A percentile compares a stretch with the other conserved stretches of the same genome.
These are phyloP conservation scores for Selene dorsalis DNA, from an alignment of 2,797 vertebrate species.

Conservation along the genomic window DNA sequence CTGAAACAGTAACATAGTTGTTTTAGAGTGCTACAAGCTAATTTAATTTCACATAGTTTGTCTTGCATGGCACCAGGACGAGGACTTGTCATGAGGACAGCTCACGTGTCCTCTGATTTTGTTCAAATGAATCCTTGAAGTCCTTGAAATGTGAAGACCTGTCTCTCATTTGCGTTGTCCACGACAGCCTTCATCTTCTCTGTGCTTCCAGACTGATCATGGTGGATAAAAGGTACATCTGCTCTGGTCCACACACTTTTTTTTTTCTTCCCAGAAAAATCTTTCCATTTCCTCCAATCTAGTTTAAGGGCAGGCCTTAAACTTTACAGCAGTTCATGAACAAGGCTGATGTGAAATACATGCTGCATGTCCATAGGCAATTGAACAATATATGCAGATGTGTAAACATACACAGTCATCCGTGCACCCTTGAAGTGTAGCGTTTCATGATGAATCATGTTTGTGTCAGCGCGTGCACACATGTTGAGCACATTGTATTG, in stretches of 20 bases:
- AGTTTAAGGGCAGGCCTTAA: neutral
- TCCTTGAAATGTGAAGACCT: neutral
- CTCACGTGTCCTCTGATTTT: neutral
- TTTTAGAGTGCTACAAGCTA: neutral
- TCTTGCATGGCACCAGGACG: neutral
- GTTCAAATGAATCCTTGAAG: neutral
- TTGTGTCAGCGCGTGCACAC: slow-evolving; percentile 43
- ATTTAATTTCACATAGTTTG: neutral
- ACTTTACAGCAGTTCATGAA: slow-evolving; percentile 4
- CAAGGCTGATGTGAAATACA: slow-evolving; percentile 42
- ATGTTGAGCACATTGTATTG: slow-evolving; percentile 55
- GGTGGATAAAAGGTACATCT: slow-evolving; percentile 1
- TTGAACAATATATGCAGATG: slow-evolving; percentile 29
- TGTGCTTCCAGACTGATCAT: neutral
- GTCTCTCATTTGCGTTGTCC: neutral
- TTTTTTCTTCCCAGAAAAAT: neutral
- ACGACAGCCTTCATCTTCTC: neutral
- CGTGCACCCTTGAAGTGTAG: slow-evolving; percentile 26
- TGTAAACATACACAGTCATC: slow-evolving; percentile 26
- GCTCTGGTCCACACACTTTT: neutral
- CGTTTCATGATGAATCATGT: slow-evolving; percentile 52
- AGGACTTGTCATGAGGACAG: neutral
- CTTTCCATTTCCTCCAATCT: slow-evolving; percentile 9
- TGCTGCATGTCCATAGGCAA: neutral
- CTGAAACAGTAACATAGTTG: neutral